These are phyloP conservation scores for Lasioglossum leucozonium DNA, from an alignment of 2,888 invertebrate genomes.

Conservation along the genomic window DNA sequence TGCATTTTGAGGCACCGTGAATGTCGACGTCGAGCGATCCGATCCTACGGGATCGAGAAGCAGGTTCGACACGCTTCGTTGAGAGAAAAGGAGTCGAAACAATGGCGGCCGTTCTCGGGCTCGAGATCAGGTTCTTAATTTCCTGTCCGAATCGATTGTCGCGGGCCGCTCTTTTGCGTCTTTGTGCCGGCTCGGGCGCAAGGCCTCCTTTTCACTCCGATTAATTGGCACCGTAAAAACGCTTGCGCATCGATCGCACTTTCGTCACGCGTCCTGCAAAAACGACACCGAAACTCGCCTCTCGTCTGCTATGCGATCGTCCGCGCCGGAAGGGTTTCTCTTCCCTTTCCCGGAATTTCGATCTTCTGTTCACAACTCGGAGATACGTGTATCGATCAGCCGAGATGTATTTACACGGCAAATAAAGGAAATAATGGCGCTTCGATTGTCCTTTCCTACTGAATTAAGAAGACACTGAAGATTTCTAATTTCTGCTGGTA, in stretches of 20 bases:
- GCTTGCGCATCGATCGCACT: constrained; percentile 15
- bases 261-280: neutral
- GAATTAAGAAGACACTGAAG: too few species aligned
- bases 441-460: neutral
- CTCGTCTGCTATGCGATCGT: neutral
- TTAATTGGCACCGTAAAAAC: constrained; percentile 62
- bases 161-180: constrained; percentile 49
- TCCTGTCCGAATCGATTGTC: constrained; percentile 74
- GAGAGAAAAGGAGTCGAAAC: constrained; percentile 60
- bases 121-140: constrained; percentile 72
- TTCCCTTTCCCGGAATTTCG: neutral
- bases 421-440: neutral
- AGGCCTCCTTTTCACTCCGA: constrained; percentile 44
- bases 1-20: neutral
- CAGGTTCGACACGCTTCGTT: constrained; percentile 62
- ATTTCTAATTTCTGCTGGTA: too few species aligned
- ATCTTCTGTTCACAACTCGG: too few species aligned
- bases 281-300: constrained; percentile 1
- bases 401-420: neutral
- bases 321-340: neutral
- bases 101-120: constrained; percentile 52
- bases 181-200: constrained; percentile 56
- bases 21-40: constrained; percentile 20
- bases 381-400: neutral
- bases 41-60: constrained; percentile 35